phyloP scores from a whole-genome alignment of 2,797 vertebrate genomes.

The Anguilla marmorata region DNA sequence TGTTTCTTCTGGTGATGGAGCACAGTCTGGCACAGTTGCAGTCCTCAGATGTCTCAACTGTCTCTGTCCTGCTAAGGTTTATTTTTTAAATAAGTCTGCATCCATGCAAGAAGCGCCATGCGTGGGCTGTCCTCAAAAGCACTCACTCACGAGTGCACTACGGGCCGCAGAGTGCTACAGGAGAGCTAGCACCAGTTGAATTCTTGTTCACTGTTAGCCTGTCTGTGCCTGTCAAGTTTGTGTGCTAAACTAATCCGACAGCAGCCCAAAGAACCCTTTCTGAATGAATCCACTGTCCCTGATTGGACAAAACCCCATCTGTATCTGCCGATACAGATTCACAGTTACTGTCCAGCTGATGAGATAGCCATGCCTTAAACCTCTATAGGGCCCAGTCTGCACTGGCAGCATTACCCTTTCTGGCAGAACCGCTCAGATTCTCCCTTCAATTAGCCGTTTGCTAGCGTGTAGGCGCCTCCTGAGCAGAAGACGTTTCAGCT shows the following conservation, averaged over 20 bases:
- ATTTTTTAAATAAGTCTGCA: neutral
- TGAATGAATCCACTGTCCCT: neutral
- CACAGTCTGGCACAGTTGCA: neutral
- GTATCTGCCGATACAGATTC: neutral
- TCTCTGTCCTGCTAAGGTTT: neutral
- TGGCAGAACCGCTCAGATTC: neutral
- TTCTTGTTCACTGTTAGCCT: neutral
- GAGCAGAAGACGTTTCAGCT: neutral
- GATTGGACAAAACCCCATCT: neutral
- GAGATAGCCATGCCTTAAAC: neutral
- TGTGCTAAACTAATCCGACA: neutral
- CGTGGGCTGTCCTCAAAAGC: neutral
- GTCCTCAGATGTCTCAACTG: neutral
- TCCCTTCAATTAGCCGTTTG: neutral
- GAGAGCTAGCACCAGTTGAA: neutral
- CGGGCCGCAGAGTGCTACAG: neutral
- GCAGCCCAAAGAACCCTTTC: neutral
- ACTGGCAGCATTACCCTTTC: neutral
- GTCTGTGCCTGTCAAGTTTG: neutral
- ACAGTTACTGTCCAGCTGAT: neutral
- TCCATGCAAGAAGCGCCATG: neutral
- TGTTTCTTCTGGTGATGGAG: neutral
- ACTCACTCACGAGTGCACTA: neutral
- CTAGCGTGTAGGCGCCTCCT: no score
- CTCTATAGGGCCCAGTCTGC: neutral